Base-by-base conservation (phyloP, 2,113 vertebrate genomes). In the Chaetorhynchus papuensis region DNA sequence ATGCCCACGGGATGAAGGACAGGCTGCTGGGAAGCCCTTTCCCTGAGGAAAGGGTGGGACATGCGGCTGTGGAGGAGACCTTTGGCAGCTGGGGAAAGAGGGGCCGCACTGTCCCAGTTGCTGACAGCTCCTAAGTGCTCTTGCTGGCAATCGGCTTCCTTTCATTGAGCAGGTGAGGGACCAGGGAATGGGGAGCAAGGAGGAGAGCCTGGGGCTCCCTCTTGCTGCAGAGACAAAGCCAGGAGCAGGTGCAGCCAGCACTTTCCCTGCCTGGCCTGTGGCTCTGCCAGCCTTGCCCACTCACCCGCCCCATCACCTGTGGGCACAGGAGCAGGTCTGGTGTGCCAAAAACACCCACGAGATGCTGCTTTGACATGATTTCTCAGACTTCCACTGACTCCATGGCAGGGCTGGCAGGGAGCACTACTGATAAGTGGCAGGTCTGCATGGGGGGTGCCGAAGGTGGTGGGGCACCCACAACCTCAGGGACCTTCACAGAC, bases 21-120 rank as follows among this genome's bases (percentile, higher is more conserved):
- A n/a, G 64, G 42, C 52, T 93, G 70, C 78, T 88, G 81, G 65
- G 74, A 90, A 92, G 35, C 26, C 26, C 30, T 79, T 59, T 89
- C 60, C 61, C 78, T 17, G 28, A 83, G 89, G 89, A 87, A 93
- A 94, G 85, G 92, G 88, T 94, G 92, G 82, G 87, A 87, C 5
- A 0, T 1, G 2, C 0, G 1, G 21, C 56, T 11, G 31, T 11
- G 28, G 72, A 94, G 54, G 57, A 60, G 83, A 20, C 59, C 61
- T 69, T 83, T 41, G 59, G 33, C 75, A 50, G 57, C 49, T 20
- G 13, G 13, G 65, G 65, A 63, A 86, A 87, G 71, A 1, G 21
- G 12, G n/a, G 64, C 60, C 1, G 0, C 64, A 69, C 68, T 56
- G 30, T 71, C 31, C 64, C 2, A 2, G 23, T 15, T 2, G 2